phyloP scores from a whole-genome alignment of 2,888 invertebrate species.

The Myathropa florea region DNA sequence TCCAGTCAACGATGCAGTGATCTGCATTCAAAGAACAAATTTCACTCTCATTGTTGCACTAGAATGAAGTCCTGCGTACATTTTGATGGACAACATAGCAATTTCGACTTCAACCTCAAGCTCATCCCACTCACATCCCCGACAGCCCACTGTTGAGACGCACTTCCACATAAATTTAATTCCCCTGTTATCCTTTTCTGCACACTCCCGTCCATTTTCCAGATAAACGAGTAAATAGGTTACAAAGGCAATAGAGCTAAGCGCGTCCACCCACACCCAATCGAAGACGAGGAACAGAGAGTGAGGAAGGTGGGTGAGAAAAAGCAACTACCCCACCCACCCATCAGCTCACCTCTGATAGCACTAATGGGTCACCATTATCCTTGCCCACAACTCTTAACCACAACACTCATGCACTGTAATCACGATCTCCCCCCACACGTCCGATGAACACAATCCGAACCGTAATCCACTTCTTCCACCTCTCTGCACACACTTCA shows the following conservation, averaged over 20 bases:
- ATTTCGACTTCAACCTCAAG: neutral
- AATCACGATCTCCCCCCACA: neutral
- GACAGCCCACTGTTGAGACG: neutral
- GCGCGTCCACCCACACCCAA: neutral
- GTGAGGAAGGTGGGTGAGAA: neutral
- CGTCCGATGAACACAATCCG: neutral
- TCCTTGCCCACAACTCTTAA: neutral
- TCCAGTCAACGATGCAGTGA: too few species aligned
- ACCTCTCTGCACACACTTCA: neutral
- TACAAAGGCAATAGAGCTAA: neutral
- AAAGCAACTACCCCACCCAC: neutral
- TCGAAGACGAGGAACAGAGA: neutral
- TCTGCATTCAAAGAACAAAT: too few species aligned
- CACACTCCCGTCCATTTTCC: neutral
- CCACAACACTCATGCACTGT: neutral
- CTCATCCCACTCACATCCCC: neutral
- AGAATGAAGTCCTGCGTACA: too few species aligned
- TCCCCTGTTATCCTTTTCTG: neutral
- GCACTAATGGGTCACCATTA: constrained; percentile 5
- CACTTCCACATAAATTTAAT: neutral
- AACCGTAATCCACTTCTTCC: constrained; percentile 23
- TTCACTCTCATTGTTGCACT: too few species aligned
- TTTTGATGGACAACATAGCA: too few species aligned
- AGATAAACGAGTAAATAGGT: neutral
- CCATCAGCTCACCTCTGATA: neutral